These are phyloP conservation scores for Anoncus sp. DNA, from an alignment of 2,888 invertebrate genomes.

Conservation along the genomic window DNA sequence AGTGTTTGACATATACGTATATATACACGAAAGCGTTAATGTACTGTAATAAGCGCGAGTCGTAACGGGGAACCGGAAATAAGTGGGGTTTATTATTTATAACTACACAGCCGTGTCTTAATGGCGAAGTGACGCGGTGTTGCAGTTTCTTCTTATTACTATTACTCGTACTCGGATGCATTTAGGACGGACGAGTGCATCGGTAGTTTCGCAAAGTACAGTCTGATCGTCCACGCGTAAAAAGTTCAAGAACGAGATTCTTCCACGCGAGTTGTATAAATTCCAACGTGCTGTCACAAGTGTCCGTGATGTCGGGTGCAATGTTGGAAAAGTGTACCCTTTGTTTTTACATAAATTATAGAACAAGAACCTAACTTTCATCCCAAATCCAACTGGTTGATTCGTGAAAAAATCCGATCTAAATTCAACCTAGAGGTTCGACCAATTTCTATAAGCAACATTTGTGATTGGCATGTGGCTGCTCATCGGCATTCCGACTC, in stretches of 20 bases:
- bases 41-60: constrained; percentile 58
- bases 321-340: background rate
- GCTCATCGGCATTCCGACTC: no score
- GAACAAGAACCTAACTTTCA: background rate
- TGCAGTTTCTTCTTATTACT: constrained; percentile 40
- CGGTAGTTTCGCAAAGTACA: constrained; percentile 16
- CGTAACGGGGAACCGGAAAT: constrained; percentile 56
- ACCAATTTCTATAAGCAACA: no score
- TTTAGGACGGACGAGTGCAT: background rate
- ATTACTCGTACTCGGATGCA: constrained; percentile 17
- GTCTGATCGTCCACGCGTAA: background rate
- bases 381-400: no score
- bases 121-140: constrained; percentile 33
- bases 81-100: constrained; percentile 43
- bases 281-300: background rate
- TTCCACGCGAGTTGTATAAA: background rate
- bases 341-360: no score
- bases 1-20: background rate
- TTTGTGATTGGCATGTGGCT: no score
- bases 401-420: no score
- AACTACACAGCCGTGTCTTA: constrained; percentile 48
- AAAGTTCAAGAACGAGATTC: background rate
- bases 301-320: background rate
- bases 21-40: constrained; percentile 54
- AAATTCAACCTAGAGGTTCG: no score